These are phyloP conservation scores for Hypolimnas misippus DNA, from an alignment of 2,888 invertebrate species.

Conservation along the genomic window DNA sequence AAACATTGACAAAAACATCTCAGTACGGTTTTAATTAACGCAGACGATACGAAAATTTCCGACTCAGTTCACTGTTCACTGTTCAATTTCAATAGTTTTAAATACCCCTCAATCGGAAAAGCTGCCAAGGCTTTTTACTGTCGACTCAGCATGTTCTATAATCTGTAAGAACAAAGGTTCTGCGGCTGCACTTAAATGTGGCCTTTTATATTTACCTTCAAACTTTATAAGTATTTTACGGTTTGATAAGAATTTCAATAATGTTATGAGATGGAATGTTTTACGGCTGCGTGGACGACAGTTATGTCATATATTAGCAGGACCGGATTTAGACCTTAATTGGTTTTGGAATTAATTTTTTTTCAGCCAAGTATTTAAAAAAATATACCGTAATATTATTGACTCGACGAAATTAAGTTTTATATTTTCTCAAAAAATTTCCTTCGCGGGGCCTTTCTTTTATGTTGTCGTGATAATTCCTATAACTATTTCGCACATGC, in stretches of 20 bases:
- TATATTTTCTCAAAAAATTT: too few species aligned
- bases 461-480: too few species aligned
- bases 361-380: too few species aligned
- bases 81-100: constrained; percentile 24
- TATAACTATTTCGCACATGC: too few species aligned
- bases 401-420: too few species aligned
- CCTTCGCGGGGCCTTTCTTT: too few species aligned
- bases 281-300: too few species aligned
- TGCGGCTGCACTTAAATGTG: constrained; percentile 39
- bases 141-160: constrained; percentile 33
- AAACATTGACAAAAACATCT: background rate
- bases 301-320: background rate
- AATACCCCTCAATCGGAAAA: constrained; percentile 18
- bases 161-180: constrained; percentile 36
- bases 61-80: background rate
- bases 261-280: background rate
- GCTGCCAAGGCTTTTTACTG: constrained; percentile 20
- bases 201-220: constrained; percentile 25
- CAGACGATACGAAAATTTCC: background rate
- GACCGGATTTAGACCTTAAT: too few species aligned
- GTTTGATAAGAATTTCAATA: background rate
- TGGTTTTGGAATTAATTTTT: too few species aligned
- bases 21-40: background rate
- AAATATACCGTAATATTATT: too few species aligned
- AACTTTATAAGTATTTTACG: background rate